Conservation (phyloP, 2,888 invertebrate species). For the Luperina testacea region DNA sequence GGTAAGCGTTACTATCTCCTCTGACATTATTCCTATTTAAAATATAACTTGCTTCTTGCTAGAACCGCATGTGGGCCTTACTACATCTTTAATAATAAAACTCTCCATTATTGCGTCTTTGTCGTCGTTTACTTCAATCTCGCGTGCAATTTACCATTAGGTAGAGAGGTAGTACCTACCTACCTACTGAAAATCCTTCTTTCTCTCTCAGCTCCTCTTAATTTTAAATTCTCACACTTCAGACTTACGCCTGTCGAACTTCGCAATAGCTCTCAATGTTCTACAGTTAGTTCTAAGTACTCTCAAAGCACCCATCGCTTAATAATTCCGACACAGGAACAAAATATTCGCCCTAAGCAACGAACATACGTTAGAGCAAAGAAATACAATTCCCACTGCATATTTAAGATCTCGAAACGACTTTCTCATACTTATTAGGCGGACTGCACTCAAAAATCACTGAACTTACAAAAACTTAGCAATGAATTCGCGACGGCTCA, state of each 20-base stretch:
- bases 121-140: not conserved
- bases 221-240: conserved; percentile 23
- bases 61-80: not conserved
- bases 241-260: conserved; percentile 19
- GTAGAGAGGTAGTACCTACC: not conserved
- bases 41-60: not conserved
- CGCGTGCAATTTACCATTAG: not conserved
- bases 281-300: conserved; percentile 34
- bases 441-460: conserved; percentile 69
- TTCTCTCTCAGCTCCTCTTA: not conserved
- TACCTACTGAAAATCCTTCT: not conserved
- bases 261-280: conserved; percentile 33
- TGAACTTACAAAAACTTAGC: conserved; percentile 76
- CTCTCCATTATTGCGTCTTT: not conserved
- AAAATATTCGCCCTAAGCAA: conserved; percentile 40
- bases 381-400: conserved; percentile 63
- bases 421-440: conserved; percentile 80
- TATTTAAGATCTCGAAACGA: conserved; percentile 52
- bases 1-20: no score
- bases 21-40: not conserved
- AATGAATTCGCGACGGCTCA: conserved; percentile 75
- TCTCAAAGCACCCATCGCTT: conserved; percentile 6
- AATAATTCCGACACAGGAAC: conserved; percentile 20
- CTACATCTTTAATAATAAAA: not conserved
- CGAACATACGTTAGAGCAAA: conserved; percentile 54